Base-by-base conservation (phyloP, 2,888 invertebrate species). In the Synanthedon myopaeformis region DNA sequence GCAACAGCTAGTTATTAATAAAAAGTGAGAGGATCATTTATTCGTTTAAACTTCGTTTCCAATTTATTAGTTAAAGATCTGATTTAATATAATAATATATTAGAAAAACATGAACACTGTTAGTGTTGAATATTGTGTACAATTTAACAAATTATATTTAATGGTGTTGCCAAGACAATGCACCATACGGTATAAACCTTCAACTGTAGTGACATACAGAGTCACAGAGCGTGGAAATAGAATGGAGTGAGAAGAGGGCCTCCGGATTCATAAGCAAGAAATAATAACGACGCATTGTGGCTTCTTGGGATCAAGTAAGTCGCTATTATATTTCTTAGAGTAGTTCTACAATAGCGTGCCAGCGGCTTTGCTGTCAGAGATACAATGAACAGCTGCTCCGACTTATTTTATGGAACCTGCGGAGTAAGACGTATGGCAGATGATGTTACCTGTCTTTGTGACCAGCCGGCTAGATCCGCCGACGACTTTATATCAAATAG, bases 241-340 rank as follows among this genome's bases (percentile, higher is more conserved):
- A 72, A 63, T 69, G 69, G 59, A 72, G 64, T 69, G 69, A 70
- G 74, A 71, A 67, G 69, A 72, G 67, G 61, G 59, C 61, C 65
- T 61, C 62, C 66, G 61, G 69, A 64, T 69, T 68, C 65, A 64
- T 76, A 74, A 79, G 71, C 76, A 69, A 69, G 62, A 78, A 76
- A 80, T 84, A 83, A 85, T 81, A 77, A 79, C 79, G 70, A 76
- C 65, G 75, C 64, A 81, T 80, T 82, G 80, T 82, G 72, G 72
- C 76, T 70, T 74, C 74, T 70, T 59, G 68, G 73, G 78, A 79
- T 80, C 78, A 76, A 76, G 75, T 78, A 84, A 85, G 81, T 75
- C 75, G 81, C 79, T 80, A 77, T 86, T 84, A 83, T 85, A 81
- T 82, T 81, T 79, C 80, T 79, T 71, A 62, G 65, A 67, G 68